Conservation (phyloP, 1,140 invertebrate genomes). For the Dreissena polymorpha region DNA sequence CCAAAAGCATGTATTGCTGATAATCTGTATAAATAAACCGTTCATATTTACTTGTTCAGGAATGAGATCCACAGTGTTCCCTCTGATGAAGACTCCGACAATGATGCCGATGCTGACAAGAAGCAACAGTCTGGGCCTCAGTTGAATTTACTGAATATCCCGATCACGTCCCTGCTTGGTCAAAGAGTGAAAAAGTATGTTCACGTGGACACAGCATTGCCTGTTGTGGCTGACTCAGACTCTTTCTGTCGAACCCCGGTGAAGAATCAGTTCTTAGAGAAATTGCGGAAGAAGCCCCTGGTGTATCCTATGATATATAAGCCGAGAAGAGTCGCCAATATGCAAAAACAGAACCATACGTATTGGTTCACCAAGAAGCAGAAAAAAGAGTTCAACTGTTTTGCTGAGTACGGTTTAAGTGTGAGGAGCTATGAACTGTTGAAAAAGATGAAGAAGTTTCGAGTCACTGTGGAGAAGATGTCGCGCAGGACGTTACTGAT, state of each 20-base stretch:
- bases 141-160: constrained; percentile 67
- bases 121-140: constrained; percentile 28
- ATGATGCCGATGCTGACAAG: constrained; percentile 13
- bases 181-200: constrained; percentile 71
- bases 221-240: constrained; percentile 67
- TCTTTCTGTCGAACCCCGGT: constrained; percentile 69
- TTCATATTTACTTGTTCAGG: too few species aligned
- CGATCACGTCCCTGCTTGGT: constrained; percentile 71
- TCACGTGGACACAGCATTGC: constrained; percentile 62
- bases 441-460: constrained; percentile 60
- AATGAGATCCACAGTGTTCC: constrained; percentile 47
- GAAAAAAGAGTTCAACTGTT: constrained; percentile 60
- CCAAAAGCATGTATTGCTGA: too few species aligned
- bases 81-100: constrained; percentile 43
- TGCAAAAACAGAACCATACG: constrained; percentile 61
- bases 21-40: too few species aligned
- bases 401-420: constrained; percentile 63
- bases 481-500: constrained; percentile 62
- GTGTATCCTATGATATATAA: constrained; percentile 67
- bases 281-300: constrained; percentile 64
- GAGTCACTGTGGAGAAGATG: constrained; percentile 60
- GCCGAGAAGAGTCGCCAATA: constrained; percentile 56
- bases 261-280: constrained; percentile 67
- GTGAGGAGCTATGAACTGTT: constrained; percentile 59
- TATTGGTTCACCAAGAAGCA: constrained; percentile 70